phyloP scores from a whole-genome alignment of 2,888 invertebrate species.

The Athalia rosae region DNA sequence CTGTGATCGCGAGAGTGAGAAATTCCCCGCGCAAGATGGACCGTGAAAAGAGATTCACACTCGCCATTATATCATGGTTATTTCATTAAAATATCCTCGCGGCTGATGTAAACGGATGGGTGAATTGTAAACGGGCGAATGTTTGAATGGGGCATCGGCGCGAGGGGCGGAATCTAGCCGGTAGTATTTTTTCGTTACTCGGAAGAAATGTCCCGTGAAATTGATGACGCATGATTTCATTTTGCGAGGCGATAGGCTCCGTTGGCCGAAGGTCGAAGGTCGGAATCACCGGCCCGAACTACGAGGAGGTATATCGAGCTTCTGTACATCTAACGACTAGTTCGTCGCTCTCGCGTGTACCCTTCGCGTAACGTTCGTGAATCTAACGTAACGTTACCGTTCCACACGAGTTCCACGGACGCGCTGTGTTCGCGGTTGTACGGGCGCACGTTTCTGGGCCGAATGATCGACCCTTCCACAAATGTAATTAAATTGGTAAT shows the following conservation, averaged over 20 bases:
- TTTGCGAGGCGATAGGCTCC: constrained; percentile 37
- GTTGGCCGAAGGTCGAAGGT: not conserved
- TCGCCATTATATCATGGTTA: constrained; percentile 55
- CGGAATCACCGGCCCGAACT: not conserved
- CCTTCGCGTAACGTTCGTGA: not conserved
- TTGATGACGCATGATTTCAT: constrained; percentile 52
- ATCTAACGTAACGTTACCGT: not conserved
- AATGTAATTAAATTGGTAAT: constrained; percentile 36
- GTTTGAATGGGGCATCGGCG: constrained; percentile 6
- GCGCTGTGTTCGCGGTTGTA: not conserved
- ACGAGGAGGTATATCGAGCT: not conserved
- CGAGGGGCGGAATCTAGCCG: not conserved
- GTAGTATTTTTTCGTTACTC: constrained; percentile 49
- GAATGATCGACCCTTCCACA: not conserved
- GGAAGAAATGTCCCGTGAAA: constrained; percentile 54
- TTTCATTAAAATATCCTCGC: constrained; percentile 54
- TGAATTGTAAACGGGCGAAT: not conserved
- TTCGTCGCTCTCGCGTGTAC: not conserved
- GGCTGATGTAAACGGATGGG: not conserved
- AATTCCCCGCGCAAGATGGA: constrained; percentile 56
- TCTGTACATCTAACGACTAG: not conserved
- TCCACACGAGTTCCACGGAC: constrained; percentile 7
- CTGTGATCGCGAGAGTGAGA: not conserved
- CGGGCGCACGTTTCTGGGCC: constrained; percentile 13
- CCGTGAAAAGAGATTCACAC: constrained; percentile 59